Base-by-base conservation (phyloP, 2,113 vertebrate genomes). In the Odontophorus gujanensis region DNA sequence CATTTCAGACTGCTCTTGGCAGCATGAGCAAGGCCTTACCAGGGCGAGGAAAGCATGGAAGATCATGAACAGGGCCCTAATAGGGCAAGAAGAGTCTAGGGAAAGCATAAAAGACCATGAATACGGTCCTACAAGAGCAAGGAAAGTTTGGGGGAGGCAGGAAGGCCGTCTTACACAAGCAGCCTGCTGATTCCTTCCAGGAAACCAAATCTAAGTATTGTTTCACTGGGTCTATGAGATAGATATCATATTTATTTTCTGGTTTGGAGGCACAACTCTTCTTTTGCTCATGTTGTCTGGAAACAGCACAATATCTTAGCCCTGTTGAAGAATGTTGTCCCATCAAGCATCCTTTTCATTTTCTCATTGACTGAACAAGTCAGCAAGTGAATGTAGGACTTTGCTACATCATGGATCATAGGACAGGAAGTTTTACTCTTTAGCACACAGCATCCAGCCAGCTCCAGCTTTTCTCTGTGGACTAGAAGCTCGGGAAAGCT, bases 161-260 rank as follows among this genome's bases (percentile, higher is more conserved):
- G 0, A 50, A 67, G 5, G 0, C 0, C 0, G 2, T 5, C 13
- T 67, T 13, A 13, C 0, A 20, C 28, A 28, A 62, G 34, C 10
- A 78, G 4, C 21, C 89, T 58, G 5, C 5, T 59, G 28, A 57
- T 66, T 87, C 89, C 11, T 85, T 87, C 55, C 55, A 74, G 30
- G 9, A 80, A 91, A 43, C 9, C 9, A 72, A 72, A 85, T 32
- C 30, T 17, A 4, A 38, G 18, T 24, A 42, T 40, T 32, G 15
- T 53, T 77, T 63, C 19, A 21, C 0, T 67, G 24, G 24, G 19
- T n/a, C 26, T 28, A 30, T 51, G 48, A 55, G 19, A 6, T 3
- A 1, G 0, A 6, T 22, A 9, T 61, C 43, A 84, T 8, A 36
- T 17, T 81, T 13, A 25, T 42, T 90, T 72, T 75, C 30, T 38